Percentiles rank a stretch among this genome's conserved stretches.
phyloP scores from a whole-genome alignment of 2,888 invertebrate species.

The Phalera bucephala region DNA sequence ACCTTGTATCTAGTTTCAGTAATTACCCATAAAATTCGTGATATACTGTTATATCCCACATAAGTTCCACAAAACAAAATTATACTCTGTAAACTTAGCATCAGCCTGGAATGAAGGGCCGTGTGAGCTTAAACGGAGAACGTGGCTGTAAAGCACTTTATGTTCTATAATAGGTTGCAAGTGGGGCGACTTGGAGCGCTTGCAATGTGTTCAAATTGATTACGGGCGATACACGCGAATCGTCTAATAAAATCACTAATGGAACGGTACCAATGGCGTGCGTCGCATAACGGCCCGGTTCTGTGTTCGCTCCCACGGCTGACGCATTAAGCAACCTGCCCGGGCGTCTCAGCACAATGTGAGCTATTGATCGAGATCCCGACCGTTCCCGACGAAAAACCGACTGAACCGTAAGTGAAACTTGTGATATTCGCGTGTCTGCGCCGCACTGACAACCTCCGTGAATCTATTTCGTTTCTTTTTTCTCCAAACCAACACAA shows the following conservation, averaged over 20 bases:
- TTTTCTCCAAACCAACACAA: slow-evolving; percentile 1
- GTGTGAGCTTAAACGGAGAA: slow-evolving; percentile 59
- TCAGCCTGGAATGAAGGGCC: slow-evolving; percentile 49
- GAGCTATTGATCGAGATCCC: slow-evolving; percentile 58
- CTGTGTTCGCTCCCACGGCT: slow-evolving; percentile 70
- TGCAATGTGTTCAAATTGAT: slow-evolving; percentile 67
- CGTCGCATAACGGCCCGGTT: slow-evolving; percentile 73
- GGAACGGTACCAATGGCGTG: slow-evolving; percentile 79
- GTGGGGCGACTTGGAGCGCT: slow-evolving; percentile 63
- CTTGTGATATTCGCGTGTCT: slow-evolving; percentile 29
- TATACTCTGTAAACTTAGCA: slow-evolving; percentile 49
- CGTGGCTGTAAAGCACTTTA: slow-evolving; percentile 52
- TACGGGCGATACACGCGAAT: slow-evolving; percentile 75
- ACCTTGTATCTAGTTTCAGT: too few relatives aligned
- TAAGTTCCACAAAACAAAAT: slow-evolving; percentile 48
- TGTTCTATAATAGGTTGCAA: slow-evolving; percentile 64
- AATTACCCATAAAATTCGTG: slow-evolving; percentile 45
- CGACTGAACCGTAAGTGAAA: slow-evolving; percentile 55
- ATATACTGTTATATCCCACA: slow-evolving; percentile 48
- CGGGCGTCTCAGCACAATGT: slow-evolving; percentile 60
- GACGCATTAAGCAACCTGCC: slow-evolving; percentile 74
- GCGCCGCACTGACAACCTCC: slow-evolving; percentile 14
- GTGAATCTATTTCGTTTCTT: slow-evolving; percentile 16
- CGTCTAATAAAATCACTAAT: slow-evolving; percentile 80
- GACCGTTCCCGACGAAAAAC: slow-evolving; percentile 61